Evolutionary conservation across 2,888 invertebrate species (phyloP).

Genomic region (Parasteatoda lunata): DNA sequence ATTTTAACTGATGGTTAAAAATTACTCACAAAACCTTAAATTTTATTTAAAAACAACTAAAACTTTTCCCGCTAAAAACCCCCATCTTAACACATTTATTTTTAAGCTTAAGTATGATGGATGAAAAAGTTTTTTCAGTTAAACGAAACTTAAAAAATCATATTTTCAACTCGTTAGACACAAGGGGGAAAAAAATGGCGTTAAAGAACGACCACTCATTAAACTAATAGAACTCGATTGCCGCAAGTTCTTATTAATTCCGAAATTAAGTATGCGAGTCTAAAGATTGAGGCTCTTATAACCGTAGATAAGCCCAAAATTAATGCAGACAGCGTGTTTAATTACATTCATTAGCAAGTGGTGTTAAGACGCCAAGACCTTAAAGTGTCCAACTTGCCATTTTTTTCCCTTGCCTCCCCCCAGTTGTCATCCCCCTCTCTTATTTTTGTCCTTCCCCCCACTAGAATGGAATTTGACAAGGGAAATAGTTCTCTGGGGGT

Average conservation of each 20-base stretch:
- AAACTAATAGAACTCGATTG: slow-evolving; percentile 52
- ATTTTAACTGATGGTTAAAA: no score
- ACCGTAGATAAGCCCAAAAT: slow-evolving; percentile 61
- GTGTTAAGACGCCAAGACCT: slow-evolving; percentile 47
- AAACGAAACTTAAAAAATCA: no score
- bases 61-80: no score
- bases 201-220: slow-evolving; percentile 16
- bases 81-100: no score
- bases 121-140: no score
- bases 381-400: slow-evolving; percentile 55
- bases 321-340: slow-evolving; percentile 66
- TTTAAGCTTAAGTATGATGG: no score
- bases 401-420: slow-evolving; percentile 20
- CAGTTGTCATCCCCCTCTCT: background rate
- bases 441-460: slow-evolving; percentile 6
- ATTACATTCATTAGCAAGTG: slow-evolving; percentile 61
- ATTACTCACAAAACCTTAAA: no score
- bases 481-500: slow-evolving; percentile 64
- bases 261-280: slow-evolving; percentile 61
- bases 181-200: no score
- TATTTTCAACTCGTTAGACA: no score
- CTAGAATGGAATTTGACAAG: slow-evolving; percentile 40
- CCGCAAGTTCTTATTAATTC: slow-evolving; percentile 64
- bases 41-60: no score
- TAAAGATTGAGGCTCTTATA: slow-evolving; percentile 61